Base-by-base conservation (phyloP, 2,888 invertebrate genomes). In the Synergus japonicus region DNA sequence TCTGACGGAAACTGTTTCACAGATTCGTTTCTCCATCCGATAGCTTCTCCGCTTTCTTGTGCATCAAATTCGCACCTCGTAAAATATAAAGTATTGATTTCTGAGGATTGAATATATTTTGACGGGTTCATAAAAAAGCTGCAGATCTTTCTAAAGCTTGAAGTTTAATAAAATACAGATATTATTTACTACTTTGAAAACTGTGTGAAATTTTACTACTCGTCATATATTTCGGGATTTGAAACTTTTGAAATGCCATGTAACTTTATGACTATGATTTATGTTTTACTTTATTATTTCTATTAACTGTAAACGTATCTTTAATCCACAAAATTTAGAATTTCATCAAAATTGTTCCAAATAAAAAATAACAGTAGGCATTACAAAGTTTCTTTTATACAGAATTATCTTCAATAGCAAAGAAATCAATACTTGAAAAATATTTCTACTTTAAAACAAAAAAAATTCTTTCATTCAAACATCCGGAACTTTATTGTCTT, bases 21-120 rank as follows among this genome's bases (percentile, higher is more conserved):
- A n/a, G n/a, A 18, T 4, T 49, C 69, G n/a, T 73, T 73, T n/a
- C 37, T 29, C n/a, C 5, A 41, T 37, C 49, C 54, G 29, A 73
- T 15, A 73, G 73, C 49, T 73, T 73, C 4, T 37, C 15, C 10
- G 15, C 46, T 46, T 46, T 37, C 54, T 37, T 54, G 54, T 73
- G 73, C 67, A 73, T 73, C 49, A 73, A 54, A 73, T 54, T 73
- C 54, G 49, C 73, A 54, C 73, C n/a, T 73, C 73, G 49, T 73
- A 73, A 73, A 73, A 73, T 54, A 73, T 54, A 54, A 73, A 73
- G 37, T 49, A n/a, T 49, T 54, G 73, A 73, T 73, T 73, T n/a
- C 29, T 9, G 29, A 10, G 37, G 37, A 73, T 73, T 73, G 73
- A 73, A 73, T 73, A 73, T 73, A 29, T 54, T 37, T 54, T 2